phyloP scores from a whole-genome alignment of 1,140 invertebrate species.

The Hyphantria cunea region DNA sequence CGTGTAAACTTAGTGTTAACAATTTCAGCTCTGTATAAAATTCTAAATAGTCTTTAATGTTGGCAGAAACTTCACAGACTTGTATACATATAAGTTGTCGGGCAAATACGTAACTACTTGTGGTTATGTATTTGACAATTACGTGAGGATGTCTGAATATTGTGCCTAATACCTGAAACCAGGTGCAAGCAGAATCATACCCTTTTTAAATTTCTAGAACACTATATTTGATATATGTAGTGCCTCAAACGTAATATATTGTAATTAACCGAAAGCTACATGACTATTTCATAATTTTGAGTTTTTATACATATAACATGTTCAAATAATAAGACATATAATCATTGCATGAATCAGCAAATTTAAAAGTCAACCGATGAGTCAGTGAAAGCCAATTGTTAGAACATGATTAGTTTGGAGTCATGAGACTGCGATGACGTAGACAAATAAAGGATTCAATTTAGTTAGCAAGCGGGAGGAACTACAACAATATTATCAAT shows the following conservation, averaged over 20 bases:
- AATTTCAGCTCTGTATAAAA: too few relatives aligned
- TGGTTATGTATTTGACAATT: conserved; percentile 18
- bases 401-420: too few relatives aligned
- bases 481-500: too few relatives aligned
- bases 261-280: conserved; percentile 4
- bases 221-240: neutral
- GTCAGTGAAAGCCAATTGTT: too few relatives aligned
- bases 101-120: conserved; percentile 6
- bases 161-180: neutral
- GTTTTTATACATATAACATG: neutral
- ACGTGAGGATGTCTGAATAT: conserved; percentile 10
- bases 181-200: neutral
- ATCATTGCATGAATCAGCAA: too few relatives aligned
- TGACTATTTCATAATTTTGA: neutral
- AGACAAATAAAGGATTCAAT: too few relatives aligned
- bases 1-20: too few relatives aligned
- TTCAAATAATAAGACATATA: too few relatives aligned
- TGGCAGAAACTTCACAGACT: neutral
- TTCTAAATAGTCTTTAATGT: neutral
- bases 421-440: too few relatives aligned
- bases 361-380: too few relatives aligned
- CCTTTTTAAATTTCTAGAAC: neutral
- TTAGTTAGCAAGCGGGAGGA: too few relatives aligned
- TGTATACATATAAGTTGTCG: neutral
- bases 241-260: neutral